Evolutionary conservation across 2,888 invertebrate species (phyloP).

Genomic region (Lithophane semibrunnea): DNA sequence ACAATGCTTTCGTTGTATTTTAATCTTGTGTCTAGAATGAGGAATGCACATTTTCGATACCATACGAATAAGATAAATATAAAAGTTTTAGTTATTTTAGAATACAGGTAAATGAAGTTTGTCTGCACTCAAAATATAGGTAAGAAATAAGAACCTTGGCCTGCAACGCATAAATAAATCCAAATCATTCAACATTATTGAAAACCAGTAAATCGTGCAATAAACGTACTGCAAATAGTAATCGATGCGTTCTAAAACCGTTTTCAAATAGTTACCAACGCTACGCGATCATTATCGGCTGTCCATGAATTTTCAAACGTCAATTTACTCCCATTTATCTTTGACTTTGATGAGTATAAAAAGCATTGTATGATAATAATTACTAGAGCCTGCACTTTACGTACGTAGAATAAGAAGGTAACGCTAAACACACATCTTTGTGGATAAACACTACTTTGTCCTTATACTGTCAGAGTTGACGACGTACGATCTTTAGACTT

Average conservation of each 20-base stretch:
- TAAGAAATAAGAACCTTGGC: background rate
- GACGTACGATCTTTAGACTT: constrained; percentile 45
- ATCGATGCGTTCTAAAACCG: constrained; percentile 45
- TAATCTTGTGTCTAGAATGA: background rate
- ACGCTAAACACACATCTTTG: constrained; percentile 36
- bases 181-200: constrained; percentile 4
- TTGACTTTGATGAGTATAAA: constrained; percentile 65
- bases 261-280: constrained; percentile 38
- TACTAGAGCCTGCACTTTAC: constrained; percentile 54
- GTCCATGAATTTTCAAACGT: constrained; percentile 62
- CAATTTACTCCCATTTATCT: constrained; percentile 65
- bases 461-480: constrained; percentile 20
- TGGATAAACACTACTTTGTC: constrained; percentile 33
- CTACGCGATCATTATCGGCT: constrained; percentile 45
- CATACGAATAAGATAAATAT: background rate
- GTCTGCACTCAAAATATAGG: background rate
- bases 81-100: background rate
- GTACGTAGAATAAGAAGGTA: constrained; percentile 59
- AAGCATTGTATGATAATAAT: constrained; percentile 64
- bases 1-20: background rate
- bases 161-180: background rate
- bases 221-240: constrained; percentile 26
- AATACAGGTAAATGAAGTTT: background rate
- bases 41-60: background rate
- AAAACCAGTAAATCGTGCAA: constrained; percentile 25